Conservation (phyloP, 2,113 vertebrate genomes). For the Cinclus mexicanus region DNA sequence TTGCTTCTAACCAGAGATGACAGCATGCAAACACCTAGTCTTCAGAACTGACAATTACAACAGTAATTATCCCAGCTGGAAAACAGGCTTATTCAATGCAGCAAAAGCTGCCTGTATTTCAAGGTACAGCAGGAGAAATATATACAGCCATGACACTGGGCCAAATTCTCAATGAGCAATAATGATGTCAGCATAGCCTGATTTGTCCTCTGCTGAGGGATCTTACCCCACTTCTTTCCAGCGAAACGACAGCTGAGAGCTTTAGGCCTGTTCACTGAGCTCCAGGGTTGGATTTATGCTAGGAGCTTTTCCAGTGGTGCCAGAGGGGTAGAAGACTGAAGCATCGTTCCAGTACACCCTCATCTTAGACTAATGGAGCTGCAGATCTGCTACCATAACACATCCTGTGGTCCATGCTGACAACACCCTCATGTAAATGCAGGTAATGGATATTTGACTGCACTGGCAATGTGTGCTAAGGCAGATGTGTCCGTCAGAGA, state of each 20-base stretch:
- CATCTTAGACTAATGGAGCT: background rate
- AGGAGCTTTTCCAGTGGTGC: background rate
- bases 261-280: background rate
- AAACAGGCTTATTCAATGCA: background rate
- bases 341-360: background rate
- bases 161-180: background rate
- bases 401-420: background rate
- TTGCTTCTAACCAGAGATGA: background rate
- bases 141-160: background rate
- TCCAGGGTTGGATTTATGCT: background rate
- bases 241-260: background rate
- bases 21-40: background rate
- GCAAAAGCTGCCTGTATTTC: background rate
- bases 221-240: background rate
- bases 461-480: background rate
- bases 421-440: background rate
- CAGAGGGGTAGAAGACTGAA: background rate
- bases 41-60: background rate
- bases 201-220: background rate
- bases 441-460: background rate
- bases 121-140: background rate
- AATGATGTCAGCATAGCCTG: background rate
- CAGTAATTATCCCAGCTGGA: background rate
- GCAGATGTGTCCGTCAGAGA: background rate
- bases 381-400: background rate